Base-by-base conservation (phyloP, 2,888 invertebrate genomes). In the Muschampia plurimacula region DNA sequence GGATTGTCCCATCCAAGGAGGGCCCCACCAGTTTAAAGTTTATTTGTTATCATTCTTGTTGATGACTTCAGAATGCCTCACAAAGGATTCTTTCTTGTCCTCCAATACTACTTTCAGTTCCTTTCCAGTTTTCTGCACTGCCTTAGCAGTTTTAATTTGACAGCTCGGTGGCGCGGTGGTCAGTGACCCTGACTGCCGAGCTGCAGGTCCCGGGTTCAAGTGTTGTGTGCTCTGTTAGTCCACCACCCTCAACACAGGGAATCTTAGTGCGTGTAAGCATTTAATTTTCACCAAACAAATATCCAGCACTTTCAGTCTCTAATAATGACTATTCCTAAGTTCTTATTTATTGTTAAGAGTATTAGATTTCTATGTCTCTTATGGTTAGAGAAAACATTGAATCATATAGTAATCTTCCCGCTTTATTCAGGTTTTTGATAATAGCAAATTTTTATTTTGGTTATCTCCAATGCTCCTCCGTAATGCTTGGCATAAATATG, bases 1-100 rank as follows among this genome's bases (percentile, higher is more conserved):
- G n/a, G 28, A 28, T 32, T 32, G 59, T 59, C 59, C 32, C 59
- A 32, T 59, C 59, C 59, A 32, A 59, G 32, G 32, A 32, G 59
- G 59, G 59, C 28, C 59, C 59, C 59, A 32, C 59, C 59, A 59
- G 59, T 59, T 59, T 32, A 59, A 59, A 59, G 59, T 32, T 13
- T 12, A 5, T 10, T 22, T 55, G 22, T 55, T 55, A 8, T 55
- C 55, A 22, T 55, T 55, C 3, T 55, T 55, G 15, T 55, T 55
- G 22, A 9, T 22, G 55, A 22, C 9, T 55, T 55, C 55, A 7
- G 59, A 13, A 5, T 32, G 28, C 32, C 13, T 59, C 13, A 28
- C 32, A 13, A 32, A 28, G 13, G 59, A n/a, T 32, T 59, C 32
- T 13, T 59, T 59, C 13, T 28, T 32, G 32, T 28, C 32, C 6